These are phyloP conservation scores for Campoletis raptor DNA, from an alignment of 2,888 invertebrate genomes.

Conservation along the genomic window DNA sequence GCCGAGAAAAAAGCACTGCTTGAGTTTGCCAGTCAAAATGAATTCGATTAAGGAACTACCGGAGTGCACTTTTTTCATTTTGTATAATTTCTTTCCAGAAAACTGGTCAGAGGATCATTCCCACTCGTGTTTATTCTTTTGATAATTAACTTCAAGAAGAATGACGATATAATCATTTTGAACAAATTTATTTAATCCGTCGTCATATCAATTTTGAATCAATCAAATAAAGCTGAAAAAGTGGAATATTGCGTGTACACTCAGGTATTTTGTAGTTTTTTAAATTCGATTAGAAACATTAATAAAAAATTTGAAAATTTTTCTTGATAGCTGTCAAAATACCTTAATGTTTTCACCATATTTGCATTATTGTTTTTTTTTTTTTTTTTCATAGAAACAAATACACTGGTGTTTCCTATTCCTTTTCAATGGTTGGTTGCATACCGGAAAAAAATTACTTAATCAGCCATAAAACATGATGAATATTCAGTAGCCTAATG, in stretches of 20 bases:
- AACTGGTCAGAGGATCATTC: not conserved
- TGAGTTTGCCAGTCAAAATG: slow-evolving; percentile 37
- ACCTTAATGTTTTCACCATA: no score
- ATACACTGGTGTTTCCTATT: not conserved
- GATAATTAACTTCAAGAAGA: not conserved
- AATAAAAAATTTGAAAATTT: not conserved
- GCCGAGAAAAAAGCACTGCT: slow-evolving; percentile 46
- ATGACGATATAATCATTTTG: not conserved
- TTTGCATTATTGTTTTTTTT: not conserved
- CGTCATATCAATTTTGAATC: not conserved
- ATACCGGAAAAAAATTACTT: not conserved
- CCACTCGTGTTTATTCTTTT: not conserved
- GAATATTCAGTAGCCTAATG: not conserved
- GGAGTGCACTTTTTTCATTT: not conserved
- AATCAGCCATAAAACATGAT: not conserved
- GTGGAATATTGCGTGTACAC: not conserved
- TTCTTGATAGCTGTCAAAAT: not conserved
- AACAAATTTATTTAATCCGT: not conserved
- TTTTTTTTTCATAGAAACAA: not conserved
- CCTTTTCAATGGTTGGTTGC: not conserved
- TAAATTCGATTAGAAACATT: not conserved
- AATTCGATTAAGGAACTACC: slow-evolving; percentile 54
- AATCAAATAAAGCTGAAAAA: not conserved
- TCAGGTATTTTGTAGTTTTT: not conserved
- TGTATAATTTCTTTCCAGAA: slow-evolving; percentile 7